phyloP scores from a whole-genome alignment of 2,888 invertebrate genomes.

The Andrena camellia region DNA sequence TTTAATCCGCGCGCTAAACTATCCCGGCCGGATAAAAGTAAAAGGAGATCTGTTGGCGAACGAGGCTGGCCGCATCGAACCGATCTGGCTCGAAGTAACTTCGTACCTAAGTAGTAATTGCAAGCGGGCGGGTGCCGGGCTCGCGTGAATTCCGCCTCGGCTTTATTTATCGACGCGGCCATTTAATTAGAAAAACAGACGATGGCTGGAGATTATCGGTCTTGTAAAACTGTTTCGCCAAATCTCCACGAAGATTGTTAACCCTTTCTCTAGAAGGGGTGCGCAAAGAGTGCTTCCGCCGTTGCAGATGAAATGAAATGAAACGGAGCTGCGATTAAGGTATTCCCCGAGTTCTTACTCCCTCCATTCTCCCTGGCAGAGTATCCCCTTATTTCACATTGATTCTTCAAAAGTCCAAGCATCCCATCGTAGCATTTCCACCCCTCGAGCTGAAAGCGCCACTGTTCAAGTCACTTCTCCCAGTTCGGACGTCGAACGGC shows the following conservation, averaged over 20 bases:
- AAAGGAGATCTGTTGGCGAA: slow-evolving; percentile 2
- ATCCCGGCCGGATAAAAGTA: slow-evolving; percentile 23
- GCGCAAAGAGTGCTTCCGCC: too few relatives aligned
- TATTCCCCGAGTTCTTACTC: too few relatives aligned
- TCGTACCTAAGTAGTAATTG: slow-evolving; percentile 47
- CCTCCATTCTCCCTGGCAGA: too few relatives aligned
- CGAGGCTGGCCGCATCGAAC: slow-evolving; percentile 8
- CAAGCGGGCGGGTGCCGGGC: slow-evolving; percentile 10
- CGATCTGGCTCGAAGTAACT: slow-evolving; percentile 37
- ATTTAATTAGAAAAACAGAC: slow-evolving; percentile 53
- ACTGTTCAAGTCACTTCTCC: too few relatives aligned
- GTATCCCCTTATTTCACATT: too few relatives aligned
- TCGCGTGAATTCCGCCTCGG: slow-evolving; percentile 47
- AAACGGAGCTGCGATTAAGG: too few relatives aligned
- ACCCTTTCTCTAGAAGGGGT: too few relatives aligned
- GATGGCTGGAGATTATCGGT: slow-evolving; percentile 35
- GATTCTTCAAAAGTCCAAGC: too few relatives aligned
- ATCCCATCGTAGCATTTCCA: too few relatives aligned
- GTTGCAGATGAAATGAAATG: too few relatives aligned
- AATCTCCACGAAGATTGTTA: slow-evolving; percentile 7
- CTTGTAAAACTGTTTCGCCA: slow-evolving; percentile 14
- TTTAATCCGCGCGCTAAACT: slow-evolving; percentile 14
- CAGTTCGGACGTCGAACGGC: not conserved
- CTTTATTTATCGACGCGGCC: slow-evolving; percentile 47
- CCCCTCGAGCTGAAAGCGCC: too few relatives aligned